Base-by-base conservation (phyloP, 2,797 vertebrate genomes). In the Takifugu rubripes region DNA sequence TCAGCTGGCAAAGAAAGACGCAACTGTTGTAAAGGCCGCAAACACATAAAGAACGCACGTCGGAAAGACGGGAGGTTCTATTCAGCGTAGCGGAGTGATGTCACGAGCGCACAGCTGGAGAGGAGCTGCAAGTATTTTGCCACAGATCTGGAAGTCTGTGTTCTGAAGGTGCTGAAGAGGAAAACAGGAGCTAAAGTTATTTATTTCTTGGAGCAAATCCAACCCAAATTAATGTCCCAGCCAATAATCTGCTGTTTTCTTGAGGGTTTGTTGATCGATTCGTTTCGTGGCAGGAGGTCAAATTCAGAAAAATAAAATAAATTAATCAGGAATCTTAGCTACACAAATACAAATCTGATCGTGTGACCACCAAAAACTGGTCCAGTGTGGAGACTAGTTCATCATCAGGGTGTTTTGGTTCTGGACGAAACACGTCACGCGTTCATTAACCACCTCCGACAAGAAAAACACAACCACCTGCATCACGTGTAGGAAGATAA, bases 111-210 rank as follows among this genome's bases (percentile, higher is more conserved):
- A 47, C 70, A 75, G 76, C 55, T 73, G 72, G 68, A 80, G 73
- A 75, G 54, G 54, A 72, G 61, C 68, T 68, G 42, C 72, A 82
- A 86, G 78, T 67, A 48, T 55, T 84, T 85, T 65, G 75, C 52
- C 77, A 81, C 33, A 69, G 63, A 71, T 52, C 59, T 78, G 74
- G 71, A 77, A 43, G 46, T 60, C 55, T 11, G 26, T 52, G 56
- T 52, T 63, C 52, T 15, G 49, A 40, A 46, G 69, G 45, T 50
- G 70, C 57, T 31, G n/a, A 46, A 56, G 54, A 67, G 58, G 71
- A 72, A 74, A 77, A 66, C 60, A 26, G 54, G 24, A 72, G 62
- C 44, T 56, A 24, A 71, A 65, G 33, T 71, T 72, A 75, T 74
- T 77, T 74, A 81, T 69, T 67, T 46, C 49, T 59, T 47, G 64